phyloP scores from a whole-genome alignment of 2,888 invertebrate genomes.

The Macaria liturata region DNA sequence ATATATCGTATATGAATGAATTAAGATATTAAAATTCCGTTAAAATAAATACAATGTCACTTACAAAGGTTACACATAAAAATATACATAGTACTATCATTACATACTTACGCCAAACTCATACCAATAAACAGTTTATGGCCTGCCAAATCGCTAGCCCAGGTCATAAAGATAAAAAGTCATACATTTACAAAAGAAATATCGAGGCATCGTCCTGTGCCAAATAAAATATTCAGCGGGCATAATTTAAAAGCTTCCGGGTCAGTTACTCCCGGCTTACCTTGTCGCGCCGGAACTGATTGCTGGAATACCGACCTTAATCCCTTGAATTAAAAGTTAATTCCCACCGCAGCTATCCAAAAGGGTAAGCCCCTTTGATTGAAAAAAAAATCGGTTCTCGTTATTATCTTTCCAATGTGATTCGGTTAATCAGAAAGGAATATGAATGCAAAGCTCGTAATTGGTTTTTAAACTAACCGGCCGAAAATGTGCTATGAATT shows the following conservation, averaged over 20 bases:
- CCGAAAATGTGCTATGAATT: neutral
- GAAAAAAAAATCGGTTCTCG: constrained; percentile 26
- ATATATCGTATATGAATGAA: too few species aligned
- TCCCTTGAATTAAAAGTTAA: constrained; percentile 38
- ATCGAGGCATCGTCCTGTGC: constrained; percentile 50
- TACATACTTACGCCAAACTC: neutral
- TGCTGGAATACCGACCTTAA: constrained; percentile 51
- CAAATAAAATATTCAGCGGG: constrained; percentile 67
- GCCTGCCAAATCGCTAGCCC: constrained; percentile 6
- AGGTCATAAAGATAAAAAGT: constrained; percentile 21
- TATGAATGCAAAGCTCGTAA: constrained; percentile 4
- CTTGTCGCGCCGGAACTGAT: constrained; percentile 49
- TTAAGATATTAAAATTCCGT: too few species aligned
- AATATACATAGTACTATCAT: too few species aligned
- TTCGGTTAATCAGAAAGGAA: constrained; percentile 19
- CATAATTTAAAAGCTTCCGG: constrained; percentile 69
- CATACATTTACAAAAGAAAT: constrained; percentile 46
- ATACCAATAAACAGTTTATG: constrained; percentile 8
- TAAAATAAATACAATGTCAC: too few species aligned
- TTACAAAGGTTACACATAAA: too few species aligned
- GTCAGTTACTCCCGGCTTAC: constrained; percentile 57
- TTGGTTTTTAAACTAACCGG: neutral
- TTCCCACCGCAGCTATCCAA: constrained; percentile 20
- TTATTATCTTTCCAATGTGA: constrained; percentile 31
- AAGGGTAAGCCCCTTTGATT: constrained; percentile 31